Conservation (phyloP, 2,888 invertebrate species). For the Atethmia centrago region DNA sequence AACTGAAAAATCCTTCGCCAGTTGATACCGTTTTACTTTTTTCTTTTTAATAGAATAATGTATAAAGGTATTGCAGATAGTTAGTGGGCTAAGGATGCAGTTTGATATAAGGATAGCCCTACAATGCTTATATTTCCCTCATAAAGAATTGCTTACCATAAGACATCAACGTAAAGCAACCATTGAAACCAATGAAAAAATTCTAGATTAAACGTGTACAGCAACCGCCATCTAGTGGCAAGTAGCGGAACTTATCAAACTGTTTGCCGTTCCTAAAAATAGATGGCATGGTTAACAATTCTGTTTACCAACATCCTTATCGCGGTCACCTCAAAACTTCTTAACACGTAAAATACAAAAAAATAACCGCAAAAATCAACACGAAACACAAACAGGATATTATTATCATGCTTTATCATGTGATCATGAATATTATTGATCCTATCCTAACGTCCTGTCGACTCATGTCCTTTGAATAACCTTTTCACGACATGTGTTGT, state of each 20-base stretch:
- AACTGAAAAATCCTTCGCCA: no score
- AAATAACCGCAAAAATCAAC: slow-evolving; percentile 28
- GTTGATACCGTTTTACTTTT: no score
- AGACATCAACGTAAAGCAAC: neutral
- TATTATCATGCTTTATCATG: slow-evolving; percentile 51
- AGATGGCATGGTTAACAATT: slow-evolving; percentile 42
- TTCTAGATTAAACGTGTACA: neutral
- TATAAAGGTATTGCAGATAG: no score
- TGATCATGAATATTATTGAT: slow-evolving; percentile 64
- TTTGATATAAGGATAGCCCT: no score
- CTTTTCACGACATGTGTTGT: slow-evolving; percentile 35
- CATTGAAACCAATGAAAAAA: neutral
- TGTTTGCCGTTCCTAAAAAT: rapidly evolving
- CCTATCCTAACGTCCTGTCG: slow-evolving; percentile 14
- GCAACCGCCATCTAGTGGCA: slow-evolving; percentile 41
- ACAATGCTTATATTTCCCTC: no score
- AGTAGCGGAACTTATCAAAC: slow-evolving; percentile 33
- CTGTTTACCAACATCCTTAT: no score
- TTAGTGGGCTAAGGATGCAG: no score
- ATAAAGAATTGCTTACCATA: neutral
- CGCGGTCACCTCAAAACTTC: neutral
- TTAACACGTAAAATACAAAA: neutral
- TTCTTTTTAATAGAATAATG: no score
- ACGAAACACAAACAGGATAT: slow-evolving; percentile 54
- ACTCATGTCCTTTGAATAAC: slow-evolving; percentile 33